These are phyloP conservation scores for Polylopha cassiicola DNA, from an alignment of 2,888 invertebrate species.

Conservation along the genomic window DNA sequence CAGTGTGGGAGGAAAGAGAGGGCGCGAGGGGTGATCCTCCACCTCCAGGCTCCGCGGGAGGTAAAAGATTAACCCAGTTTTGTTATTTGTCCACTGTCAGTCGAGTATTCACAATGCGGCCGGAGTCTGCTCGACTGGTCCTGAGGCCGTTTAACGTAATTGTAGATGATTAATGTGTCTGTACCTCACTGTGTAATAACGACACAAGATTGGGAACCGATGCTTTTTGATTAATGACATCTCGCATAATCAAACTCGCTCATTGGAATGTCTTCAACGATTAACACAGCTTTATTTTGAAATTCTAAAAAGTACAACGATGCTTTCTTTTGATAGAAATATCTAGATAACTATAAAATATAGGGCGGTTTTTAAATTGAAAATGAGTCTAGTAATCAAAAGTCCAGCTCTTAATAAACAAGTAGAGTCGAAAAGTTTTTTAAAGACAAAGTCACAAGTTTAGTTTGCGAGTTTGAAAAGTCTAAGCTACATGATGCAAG, in stretches of 20 bases:
- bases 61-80: conserved; percentile 78
- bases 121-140: conserved; percentile 64
- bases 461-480: too few species aligned
- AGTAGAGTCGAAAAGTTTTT: too few species aligned
- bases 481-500: too few species aligned
- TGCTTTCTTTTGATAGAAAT: not conserved
- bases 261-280: conserved; percentile 31
- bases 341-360: too few species aligned
- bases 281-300: conserved; percentile 6
- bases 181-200: conserved; percentile 60
- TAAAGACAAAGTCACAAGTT: too few species aligned
- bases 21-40: conserved; percentile 57
- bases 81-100: conserved; percentile 78
- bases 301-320: not conserved
- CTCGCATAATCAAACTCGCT: conserved; percentile 40
- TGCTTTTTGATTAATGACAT: conserved; percentile 64
- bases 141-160: conserved; percentile 73
- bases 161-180: conserved; percentile 74
- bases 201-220: conserved; percentile 61
- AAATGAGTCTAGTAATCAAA: too few species aligned
- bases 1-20: conserved; percentile 51
- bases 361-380: too few species aligned
- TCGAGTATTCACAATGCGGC: conserved; percentile 75
- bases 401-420: too few species aligned
- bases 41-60: conserved; percentile 63